phyloP scores from a whole-genome alignment of 2,797 vertebrate species.

The Muraenolepis orangiensis region DNA sequence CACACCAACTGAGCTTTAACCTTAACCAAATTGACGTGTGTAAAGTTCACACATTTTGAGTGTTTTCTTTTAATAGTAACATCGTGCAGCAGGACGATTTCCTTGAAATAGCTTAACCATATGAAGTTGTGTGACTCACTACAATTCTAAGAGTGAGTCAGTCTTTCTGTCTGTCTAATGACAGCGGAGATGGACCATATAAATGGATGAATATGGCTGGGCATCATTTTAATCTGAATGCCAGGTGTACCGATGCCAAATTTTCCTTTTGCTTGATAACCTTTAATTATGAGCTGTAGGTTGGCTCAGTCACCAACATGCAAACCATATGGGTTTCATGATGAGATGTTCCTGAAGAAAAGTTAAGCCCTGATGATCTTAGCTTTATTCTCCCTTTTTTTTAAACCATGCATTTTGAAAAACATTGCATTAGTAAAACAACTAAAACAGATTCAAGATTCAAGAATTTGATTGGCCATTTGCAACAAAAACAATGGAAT shows the following conservation, averaged over 20 bases:
- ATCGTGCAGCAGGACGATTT: not conserved
- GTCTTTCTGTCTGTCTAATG: constrained; percentile 15
- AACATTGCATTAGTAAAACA: not conserved
- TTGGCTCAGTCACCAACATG: too few relatives aligned
- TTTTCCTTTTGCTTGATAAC: not conserved
- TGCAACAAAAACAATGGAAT: too few relatives aligned
- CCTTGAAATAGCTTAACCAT: not conserved
- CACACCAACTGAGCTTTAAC: not conserved
- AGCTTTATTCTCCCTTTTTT: not conserved
- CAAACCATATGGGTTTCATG: too few relatives aligned
- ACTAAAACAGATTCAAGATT: not conserved
- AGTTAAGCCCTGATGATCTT: not conserved
- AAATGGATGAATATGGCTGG: constrained; percentile 46
- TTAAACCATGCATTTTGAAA: not conserved
- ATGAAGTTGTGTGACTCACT: constrained; percentile 10
- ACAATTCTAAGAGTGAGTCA: constrained; percentile 30
- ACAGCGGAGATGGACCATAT: constrained; percentile 14
- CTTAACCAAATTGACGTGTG: too few relatives aligned
- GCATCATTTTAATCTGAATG: constrained; percentile 28
- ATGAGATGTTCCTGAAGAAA: not conserved
- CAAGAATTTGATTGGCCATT: too few relatives aligned
- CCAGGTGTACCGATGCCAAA: constrained; percentile 32
- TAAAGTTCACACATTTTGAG: too few relatives aligned
- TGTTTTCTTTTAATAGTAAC: not conserved
- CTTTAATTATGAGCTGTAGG: not conserved